A percentile compares a stretch with the other conserved stretches of the same genome.
These are phyloP conservation scores for Sturnus vulgaris DNA, from an alignment of 2,113 vertebrate genomes.

Conservation along the genomic window DNA sequence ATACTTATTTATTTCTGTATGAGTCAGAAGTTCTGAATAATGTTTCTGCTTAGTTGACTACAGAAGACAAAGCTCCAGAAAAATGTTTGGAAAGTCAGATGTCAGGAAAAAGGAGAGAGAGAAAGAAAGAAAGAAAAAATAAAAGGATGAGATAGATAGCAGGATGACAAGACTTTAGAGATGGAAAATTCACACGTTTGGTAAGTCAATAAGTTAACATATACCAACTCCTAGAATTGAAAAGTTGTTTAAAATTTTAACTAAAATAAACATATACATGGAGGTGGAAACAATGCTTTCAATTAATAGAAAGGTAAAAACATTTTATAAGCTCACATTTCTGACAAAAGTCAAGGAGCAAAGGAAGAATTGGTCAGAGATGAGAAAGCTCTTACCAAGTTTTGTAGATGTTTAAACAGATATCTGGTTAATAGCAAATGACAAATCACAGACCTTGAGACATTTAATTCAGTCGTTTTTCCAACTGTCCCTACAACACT, in stretches of 20 bases:
- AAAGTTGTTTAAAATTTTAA: neutral
- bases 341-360: neutral
- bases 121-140: neutral
- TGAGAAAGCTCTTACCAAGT: neutral
- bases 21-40: slow-evolving; percentile 9
- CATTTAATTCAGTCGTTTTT: neutral
- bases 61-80: neutral
- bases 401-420: neutral
- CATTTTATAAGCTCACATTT: neutral
- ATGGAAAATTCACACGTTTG: neutral
- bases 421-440: neutral
- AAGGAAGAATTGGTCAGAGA: neutral
- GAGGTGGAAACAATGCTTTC: neutral
- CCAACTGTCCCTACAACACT: neutral
- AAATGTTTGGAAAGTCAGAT: neutral
- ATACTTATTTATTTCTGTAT: neutral
- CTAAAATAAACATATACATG: neutral
- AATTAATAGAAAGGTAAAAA: neutral
- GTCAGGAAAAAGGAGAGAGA: neutral
- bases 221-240: neutral
- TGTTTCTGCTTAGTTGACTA: neutral
- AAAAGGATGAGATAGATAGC: neutral
- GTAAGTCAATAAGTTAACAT: neutral
- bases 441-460: neutral
- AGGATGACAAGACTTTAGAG: neutral